Percentiles rank a stretch among this genome's conserved stretches.
Evolutionary conservation across 2,113 vertebrate species (phyloP).

Genomic region (Semicossyphus pulcher): DNA sequence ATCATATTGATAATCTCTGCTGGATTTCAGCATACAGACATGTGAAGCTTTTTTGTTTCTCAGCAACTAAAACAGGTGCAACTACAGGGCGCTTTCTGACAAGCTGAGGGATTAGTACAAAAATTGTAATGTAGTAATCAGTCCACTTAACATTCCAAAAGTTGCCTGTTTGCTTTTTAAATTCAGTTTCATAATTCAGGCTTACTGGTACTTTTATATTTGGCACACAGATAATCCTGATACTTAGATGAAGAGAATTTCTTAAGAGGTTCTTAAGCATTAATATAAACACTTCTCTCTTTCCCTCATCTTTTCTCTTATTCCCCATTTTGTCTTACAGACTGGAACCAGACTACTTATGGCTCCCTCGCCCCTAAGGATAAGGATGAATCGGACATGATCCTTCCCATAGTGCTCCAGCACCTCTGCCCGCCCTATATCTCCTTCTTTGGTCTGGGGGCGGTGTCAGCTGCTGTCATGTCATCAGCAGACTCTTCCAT

Average conservation of each 20-base stretch:
- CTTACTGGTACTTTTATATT: too few species aligned
- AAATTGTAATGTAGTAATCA: background rate
- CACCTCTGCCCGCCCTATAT: conserved; percentile 93
- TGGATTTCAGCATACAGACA: conserved; percentile 8
- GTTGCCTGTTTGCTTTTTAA: too few species aligned
- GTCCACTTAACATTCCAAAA: conserved; percentile 16
- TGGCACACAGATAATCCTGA: too few species aligned
- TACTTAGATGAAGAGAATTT: too few species aligned
- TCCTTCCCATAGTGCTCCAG: conserved; percentile 95
- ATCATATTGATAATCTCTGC: conserved; percentile 2
- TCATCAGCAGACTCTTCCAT: conserved; percentile 98
- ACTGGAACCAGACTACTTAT: conserved; percentile 95
- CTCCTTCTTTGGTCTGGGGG: conserved; percentile 95
- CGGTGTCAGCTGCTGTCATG: conserved; percentile 97
- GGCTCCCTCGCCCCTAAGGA: conserved; percentile 85
- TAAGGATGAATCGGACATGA: conserved; percentile 93
- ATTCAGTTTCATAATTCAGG: too few species aligned
- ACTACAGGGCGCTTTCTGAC: conserved; percentile 18
- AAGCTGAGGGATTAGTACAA: background rate
- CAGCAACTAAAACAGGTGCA: conserved; percentile 14
- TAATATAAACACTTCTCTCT: background rate
- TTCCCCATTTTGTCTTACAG: conserved; percentile 73
- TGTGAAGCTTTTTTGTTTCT: conserved; percentile 34
- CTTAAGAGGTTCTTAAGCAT: background rate
- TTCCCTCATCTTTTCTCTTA: background rate